These are phyloP conservation scores for Malacoctenus gilli DNA, from an alignment of 2,797 vertebrate genomes.

Conservation along the genomic window DNA sequence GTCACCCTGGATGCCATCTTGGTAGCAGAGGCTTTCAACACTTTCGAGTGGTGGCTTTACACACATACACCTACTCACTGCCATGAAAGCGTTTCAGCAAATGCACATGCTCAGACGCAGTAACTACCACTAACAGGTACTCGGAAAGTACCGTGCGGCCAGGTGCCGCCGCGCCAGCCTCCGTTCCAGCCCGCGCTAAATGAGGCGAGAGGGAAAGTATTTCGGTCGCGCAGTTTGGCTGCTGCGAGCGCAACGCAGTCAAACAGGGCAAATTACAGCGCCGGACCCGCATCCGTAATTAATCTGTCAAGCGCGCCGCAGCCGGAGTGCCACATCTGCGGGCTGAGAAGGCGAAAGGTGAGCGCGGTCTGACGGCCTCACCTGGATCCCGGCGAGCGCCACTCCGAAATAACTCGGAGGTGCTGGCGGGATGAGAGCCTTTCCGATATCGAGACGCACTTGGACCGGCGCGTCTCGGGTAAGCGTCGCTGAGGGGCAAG, in stretches of 20 bases:
- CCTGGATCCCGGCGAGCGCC: conserved; percentile 38
- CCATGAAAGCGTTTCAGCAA: conserved; percentile 77
- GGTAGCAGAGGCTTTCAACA: conserved; percentile 85
- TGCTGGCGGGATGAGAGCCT: too few relatives aligned
- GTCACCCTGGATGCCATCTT: conserved; percentile 87
- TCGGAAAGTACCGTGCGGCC: conserved; percentile 61
- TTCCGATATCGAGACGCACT: too few relatives aligned
- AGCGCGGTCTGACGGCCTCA: conserved; percentile 56
- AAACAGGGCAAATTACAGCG: conserved; percentile 72
- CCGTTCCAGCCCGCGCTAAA: conserved; percentile 66
- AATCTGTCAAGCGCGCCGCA: conserved; percentile 68
- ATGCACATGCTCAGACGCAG: conserved; percentile 73
- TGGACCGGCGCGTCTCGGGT: too few relatives aligned
- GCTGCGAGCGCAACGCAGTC: conserved; percentile 61
- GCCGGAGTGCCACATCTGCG: conserved; percentile 55
- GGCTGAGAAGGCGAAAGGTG: conserved; percentile 56
- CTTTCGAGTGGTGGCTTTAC: conserved; percentile 84
- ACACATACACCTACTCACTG: conserved; percentile 85
- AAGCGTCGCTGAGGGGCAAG: too few relatives aligned
- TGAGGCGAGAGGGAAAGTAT: conserved; percentile 66
- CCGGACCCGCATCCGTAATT: conserved; percentile 71
- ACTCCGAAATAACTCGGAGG: too few relatives aligned
- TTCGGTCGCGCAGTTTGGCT: conserved; percentile 66
- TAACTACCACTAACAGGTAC: conserved; percentile 73
- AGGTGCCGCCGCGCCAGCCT: conserved; percentile 52